phyloP scores from a whole-genome alignment of 2,113 vertebrate species.

The Pygoscelis adeliae region DNA sequence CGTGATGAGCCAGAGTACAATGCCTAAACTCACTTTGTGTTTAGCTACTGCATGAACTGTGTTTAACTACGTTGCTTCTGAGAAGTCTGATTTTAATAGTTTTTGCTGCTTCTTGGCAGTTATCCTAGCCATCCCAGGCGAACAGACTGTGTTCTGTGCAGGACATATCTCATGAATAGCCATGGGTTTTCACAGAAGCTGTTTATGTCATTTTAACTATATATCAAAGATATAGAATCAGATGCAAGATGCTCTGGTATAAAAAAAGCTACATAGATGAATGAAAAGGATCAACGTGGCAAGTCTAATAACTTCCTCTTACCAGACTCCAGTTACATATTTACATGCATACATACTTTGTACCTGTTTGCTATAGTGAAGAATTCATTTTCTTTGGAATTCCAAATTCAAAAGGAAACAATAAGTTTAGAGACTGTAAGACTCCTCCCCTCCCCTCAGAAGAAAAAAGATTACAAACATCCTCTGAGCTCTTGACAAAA shows the following conservation, averaged over 20 bases:
- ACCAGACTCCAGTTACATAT: not conserved
- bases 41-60: not conserved
- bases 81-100: not conserved
- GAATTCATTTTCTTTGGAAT: not conserved
- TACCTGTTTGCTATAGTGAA: not conserved
- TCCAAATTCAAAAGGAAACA: not conserved
- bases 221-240: not conserved
- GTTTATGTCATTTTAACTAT: not conserved
- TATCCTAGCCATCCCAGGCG: not conserved
- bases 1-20: not conserved
- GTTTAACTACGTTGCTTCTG: not conserved
- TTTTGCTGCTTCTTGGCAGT: not conserved
- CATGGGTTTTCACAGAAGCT: not conserved
- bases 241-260: not conserved
- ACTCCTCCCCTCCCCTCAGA: not conserved
- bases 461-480: not conserved
- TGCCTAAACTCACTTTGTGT: not conserved
- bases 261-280: not conserved
- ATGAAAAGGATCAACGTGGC: not conserved
- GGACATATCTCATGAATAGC: not conserved
- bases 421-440: not conserved
- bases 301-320: not conserved
- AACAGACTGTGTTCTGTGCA: not conserved
- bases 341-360: not conserved
- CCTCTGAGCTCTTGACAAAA: not conserved